phyloP scores from a whole-genome alignment of 2,888 invertebrate species.

The Hydroisotoma schaefferi region DNA sequence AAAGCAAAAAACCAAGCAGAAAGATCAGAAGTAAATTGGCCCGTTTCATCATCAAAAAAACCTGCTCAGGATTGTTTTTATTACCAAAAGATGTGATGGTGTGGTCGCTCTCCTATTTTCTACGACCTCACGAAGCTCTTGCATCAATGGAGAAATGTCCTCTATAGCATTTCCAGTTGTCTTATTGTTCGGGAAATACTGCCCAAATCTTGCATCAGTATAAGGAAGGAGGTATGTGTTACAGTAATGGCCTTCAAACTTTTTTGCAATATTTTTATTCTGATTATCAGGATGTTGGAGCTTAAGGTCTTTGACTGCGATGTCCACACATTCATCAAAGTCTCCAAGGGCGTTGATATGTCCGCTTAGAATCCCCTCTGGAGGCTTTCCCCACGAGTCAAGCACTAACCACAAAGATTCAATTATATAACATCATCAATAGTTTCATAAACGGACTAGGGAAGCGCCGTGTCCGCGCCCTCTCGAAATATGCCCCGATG shows the following conservation, averaged over 20 bases:
- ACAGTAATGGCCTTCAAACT: slow-evolving; percentile 41
- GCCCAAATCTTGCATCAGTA: background rate
- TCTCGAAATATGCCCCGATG: too few species aligned
- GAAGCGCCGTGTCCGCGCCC: too few species aligned
- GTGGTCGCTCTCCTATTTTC: too few species aligned
- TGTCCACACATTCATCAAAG: slow-evolving; percentile 53
- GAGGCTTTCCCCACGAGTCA: slow-evolving; percentile 56
- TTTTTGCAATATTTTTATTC: background rate
- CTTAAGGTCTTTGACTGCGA: slow-evolving; percentile 2
- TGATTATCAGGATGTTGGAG: background rate
- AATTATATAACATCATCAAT: background rate
- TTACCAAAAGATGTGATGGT: too few species aligned
- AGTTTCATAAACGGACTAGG: too few species aligned
- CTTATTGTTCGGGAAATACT: background rate
- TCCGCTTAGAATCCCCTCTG: slow-evolving; percentile 54
- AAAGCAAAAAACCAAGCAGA: too few species aligned
- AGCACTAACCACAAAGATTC: slow-evolving; percentile 52
- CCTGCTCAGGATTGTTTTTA: too few species aligned
- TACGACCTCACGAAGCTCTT: too few species aligned
- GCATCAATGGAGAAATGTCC: too few species aligned
- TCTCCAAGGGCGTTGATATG: slow-evolving; percentile 55
- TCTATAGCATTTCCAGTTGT: too few species aligned
- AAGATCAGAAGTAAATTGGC: too few species aligned
- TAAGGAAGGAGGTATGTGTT: slow-evolving; percentile 21
- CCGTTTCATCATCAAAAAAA: too few species aligned